Evolutionary conservation across 2,113 vertebrate genomes (phyloP).

Genomic region (Centropus unirufus): DNA sequence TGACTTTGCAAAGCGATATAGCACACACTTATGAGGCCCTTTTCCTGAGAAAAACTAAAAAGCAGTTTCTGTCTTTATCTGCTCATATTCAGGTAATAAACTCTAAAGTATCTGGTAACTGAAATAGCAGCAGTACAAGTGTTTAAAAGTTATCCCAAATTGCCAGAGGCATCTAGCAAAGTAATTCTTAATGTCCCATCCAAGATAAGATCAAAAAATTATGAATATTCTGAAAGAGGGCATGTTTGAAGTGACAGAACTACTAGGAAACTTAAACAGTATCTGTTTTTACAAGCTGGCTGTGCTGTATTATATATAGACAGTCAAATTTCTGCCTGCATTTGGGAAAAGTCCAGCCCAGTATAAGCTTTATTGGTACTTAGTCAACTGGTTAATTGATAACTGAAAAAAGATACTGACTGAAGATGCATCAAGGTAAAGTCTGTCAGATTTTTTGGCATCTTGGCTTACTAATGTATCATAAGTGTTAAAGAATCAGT

Average conservation of each 20-base stretch:
- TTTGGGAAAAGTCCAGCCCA: not conserved
- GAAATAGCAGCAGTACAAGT: not conserved
- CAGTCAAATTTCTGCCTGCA: not conserved
- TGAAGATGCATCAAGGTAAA: not conserved
- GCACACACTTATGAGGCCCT: not conserved
- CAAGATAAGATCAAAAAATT: not conserved
- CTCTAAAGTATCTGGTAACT: not conserved
- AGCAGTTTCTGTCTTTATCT: not conserved
- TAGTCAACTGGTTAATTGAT: not conserved
- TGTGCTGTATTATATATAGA: not conserved
- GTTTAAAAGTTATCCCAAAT: not conserved
- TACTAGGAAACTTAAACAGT: not conserved
- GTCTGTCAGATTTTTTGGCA: not conserved
- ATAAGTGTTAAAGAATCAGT: not conserved
- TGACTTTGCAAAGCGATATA: not conserved
- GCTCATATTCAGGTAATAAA: not conserved
- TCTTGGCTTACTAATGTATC: not conserved
- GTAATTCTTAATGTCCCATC: not conserved
- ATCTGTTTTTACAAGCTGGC: not conserved
- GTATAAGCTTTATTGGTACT: not conserved
- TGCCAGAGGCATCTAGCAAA: not conserved
- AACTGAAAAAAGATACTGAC: not conserved
- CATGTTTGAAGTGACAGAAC: not conserved
- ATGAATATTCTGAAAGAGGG: not conserved
- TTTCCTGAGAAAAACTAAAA: not conserved